A percentile compares a stretch with the other conserved stretches of the same genome.
Evolutionary conservation across 1,140 invertebrate species (phyloP).

Genomic region (Pseudomyrmex dendroicus): DNA sequence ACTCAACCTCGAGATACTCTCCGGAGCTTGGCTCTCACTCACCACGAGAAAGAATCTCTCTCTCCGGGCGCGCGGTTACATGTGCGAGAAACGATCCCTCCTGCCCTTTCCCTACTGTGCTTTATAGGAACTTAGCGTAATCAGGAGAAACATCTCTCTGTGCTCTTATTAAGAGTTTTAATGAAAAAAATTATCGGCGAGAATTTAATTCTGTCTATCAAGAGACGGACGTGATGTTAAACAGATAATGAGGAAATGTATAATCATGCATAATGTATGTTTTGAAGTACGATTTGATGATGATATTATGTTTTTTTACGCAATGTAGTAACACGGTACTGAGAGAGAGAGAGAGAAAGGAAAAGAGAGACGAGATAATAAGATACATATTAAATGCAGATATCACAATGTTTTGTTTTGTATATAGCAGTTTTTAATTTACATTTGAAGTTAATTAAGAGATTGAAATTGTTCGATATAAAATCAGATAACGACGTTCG

Average conservation of each 20-base stretch:
- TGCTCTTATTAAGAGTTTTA: conserved; percentile 41
- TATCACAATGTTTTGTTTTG: no score
- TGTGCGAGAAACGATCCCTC: conserved; percentile 33
- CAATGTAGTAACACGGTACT: no score
- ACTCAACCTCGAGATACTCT: conserved; percentile 45
- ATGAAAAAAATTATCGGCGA: conserved; percentile 14
- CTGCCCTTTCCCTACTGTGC: conserved; percentile 22
- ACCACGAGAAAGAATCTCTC: conserved; percentile 38
- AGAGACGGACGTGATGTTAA: conserved; percentile 8
- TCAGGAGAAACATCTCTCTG: conserved; percentile 28
- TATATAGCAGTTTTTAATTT: no score
- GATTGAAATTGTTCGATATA: conserved; percentile 3
- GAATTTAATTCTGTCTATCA: conserved; percentile 21
- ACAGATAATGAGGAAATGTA: conserved; percentile 17
- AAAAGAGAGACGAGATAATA: no score
- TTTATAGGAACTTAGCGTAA: conserved; percentile 21
- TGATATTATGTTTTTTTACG: no score
- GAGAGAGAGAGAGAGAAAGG: no score
- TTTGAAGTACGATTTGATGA: not conserved
- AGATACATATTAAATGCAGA: no score
- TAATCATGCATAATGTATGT: conserved; percentile 12
- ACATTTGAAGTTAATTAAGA: not conserved
- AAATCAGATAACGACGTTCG: not conserved
- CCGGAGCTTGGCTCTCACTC: conserved; percentile 13
- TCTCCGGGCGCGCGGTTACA: conserved; percentile 17